Evolutionary conservation across 2,797 vertebrate species (phyloP).

Genomic region (Nyctalus aviator): DNA sequence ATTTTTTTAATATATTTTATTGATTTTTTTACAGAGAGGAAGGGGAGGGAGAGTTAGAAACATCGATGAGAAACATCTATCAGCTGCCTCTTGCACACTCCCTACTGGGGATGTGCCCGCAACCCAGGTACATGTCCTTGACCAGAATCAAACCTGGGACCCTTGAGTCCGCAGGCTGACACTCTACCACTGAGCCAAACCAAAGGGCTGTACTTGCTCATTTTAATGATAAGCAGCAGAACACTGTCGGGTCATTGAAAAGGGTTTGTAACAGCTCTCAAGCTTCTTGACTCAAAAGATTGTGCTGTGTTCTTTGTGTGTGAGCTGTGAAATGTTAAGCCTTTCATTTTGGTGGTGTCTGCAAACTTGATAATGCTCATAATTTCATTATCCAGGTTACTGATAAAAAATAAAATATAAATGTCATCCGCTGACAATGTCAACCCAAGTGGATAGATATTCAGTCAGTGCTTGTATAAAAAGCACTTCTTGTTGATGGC

Average conservation of each 20-base stretch:
- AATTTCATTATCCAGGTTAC: constrained; percentile 61
- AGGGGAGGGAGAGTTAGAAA: no score
- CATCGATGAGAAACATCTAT: no score
- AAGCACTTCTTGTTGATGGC: neutral
- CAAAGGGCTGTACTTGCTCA: neutral
- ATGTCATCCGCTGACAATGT: neutral
- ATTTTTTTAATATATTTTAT: neutral
- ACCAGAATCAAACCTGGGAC: no score
- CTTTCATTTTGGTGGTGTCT: constrained; percentile 36
- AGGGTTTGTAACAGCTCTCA: constrained; percentile 61
- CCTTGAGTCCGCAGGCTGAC: no score
- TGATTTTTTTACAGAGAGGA: no score
- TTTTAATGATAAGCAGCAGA: constrained; percentile 49
- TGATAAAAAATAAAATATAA: constrained; percentile 40
- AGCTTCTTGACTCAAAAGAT: constrained; percentile 67
- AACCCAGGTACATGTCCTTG: no score
- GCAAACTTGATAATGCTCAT: constrained; percentile 52
- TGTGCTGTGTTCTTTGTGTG: neutral
- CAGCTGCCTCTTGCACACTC: no score
- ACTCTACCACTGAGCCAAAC: no score
- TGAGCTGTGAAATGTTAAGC: constrained; percentile 57
- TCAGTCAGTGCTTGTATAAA: constrained; percentile 10
- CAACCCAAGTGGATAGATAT: constrained; percentile 9
- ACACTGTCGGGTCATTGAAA: constrained; percentile 18
- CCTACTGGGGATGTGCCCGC: no score